Conservation (phyloP, 2,888 invertebrate species). For the Agriopis aurantiaria region DNA sequence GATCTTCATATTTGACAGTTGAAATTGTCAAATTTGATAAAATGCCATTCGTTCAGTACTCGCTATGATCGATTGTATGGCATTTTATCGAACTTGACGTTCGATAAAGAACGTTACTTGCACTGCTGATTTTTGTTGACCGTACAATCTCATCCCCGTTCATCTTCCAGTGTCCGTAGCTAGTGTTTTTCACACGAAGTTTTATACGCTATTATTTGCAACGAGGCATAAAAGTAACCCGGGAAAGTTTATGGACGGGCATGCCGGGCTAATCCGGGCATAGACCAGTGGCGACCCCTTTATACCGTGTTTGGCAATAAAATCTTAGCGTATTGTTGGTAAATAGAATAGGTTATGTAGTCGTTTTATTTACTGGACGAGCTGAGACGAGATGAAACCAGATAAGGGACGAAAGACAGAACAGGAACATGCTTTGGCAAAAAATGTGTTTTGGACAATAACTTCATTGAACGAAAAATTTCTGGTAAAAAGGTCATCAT, state of each 20-base stretch:
- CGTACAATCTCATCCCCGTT: constrained; percentile 55
- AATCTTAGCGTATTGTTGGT: constrained; percentile 74
- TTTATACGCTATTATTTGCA: constrained; percentile 87
- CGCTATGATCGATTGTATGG: no score
- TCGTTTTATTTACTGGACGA: constrained; percentile 8
- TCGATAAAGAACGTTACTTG: no score
- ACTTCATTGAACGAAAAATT: no score
- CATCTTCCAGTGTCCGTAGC: constrained; percentile 71
- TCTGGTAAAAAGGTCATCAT: no score
- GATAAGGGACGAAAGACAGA: not conserved
- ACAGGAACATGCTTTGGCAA: no score
- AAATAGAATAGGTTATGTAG: constrained; percentile 45
- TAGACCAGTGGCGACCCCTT: constrained; percentile 72
- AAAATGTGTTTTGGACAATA: no score
- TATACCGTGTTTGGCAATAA: constrained; percentile 76
- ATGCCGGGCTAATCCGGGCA: constrained; percentile 65
- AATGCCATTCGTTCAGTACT: no score
- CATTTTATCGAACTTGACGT: no score
- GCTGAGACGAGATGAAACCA: not conserved
- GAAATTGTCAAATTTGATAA: no score
- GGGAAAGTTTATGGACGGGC: constrained; percentile 69
- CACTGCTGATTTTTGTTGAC: constrained; percentile 55
- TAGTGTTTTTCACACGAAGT: constrained; percentile 85
- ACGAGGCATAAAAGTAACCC: constrained; percentile 83
- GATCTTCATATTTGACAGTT: no score